Evolutionary conservation across 2,888 invertebrate species (phyloP), one percentile per base, ranked within the genome.

Genomic region (Athalia cordata): DNA sequence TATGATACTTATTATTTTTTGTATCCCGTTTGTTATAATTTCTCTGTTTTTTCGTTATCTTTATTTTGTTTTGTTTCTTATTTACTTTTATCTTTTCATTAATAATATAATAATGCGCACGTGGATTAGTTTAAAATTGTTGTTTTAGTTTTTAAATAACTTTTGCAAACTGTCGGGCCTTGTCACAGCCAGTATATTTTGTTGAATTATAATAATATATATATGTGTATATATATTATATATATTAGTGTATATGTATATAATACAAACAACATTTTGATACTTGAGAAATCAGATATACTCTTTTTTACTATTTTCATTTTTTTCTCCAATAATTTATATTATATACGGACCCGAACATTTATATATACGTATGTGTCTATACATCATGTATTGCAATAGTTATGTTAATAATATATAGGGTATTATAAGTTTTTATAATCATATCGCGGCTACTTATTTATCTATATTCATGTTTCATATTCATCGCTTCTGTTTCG

Each of bases 181-280:
- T 77, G 70, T 77, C 77, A 77, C 77, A 77, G 77, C 77, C 77
- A 77, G 77, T 77, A 68, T 77, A 61, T 64, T 64, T 64, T 64
- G 68, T 68, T 68, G 68, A 68, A 68, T 29, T 55, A 68, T 68
- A 66, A 15, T 66, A 49, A 52, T 52, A 9, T 9, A 7, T 9
- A 9, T 11, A 52, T 52, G 3, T 9, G 52, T 52, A 52, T 7
- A 11, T 61, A 61, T 61, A 15, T 74, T 74, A 61, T 74, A 59
- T 74, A 74, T 72, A 49, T 67, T 47, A 11, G 11, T 67, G 45
- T 47, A 13, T 50, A 29, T 49, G 29, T 74, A 61, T 43, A 74
- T 61, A 59, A 61, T 77, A 77, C 77, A 66, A 77, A 77, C 77
- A 68, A 77, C 67, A 67, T 67, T 77, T 77, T 77, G 66, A 67